Evolutionary conservation across 2,113 vertebrate genomes (phyloP), one percentile per base, ranked within the genome.

Genomic region (Fulmarus glacialis): DNA sequence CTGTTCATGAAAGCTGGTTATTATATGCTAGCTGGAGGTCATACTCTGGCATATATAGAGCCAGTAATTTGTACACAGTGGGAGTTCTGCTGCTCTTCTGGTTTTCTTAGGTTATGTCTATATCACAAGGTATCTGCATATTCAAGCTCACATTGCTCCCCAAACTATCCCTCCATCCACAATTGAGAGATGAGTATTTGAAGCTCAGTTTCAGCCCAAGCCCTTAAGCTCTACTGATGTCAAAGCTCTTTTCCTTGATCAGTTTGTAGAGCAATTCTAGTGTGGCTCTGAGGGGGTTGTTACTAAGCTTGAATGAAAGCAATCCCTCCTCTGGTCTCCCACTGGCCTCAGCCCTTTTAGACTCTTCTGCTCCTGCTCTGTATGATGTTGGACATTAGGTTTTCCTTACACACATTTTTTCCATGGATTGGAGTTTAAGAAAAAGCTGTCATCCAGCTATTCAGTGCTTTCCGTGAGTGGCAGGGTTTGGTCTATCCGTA

Each of bases 11-110:
- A 93, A 96, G 58, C 60, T 73, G 83, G 83, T 91, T 96, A 91
- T 97, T 97, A 95, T 86, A 94, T 83, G 71, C 59, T 89, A 83
- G 91, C 96, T 95, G 81, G 81, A 94, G 86, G 94, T 97, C 92
- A 78, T 56, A 84, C 38, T 82, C 55, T 72, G 81, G 70, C 90
- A 88, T 89, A 84, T 86, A 86, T 43, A 97, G 71, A 93, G 81
- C 34, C 15, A 7, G 77, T 82, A 94, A 95, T 97, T 93, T 97
- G 94, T 93, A 88, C 87, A 62, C 58, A 73, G 59, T 73, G 43
- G 48, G 84, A 95, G 66, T 75, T 93, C 78, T 75, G 52, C 30
- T 64, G 40, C 79, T 91, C 23, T 71, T 85, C 89, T 84, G 10
- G 8, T 68, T 96, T 80, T 79, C 81, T 93, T 90, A 77, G 66